Conservation (phyloP, 2,888 invertebrate genomes). For the Drosophila aldrichi region DNA sequence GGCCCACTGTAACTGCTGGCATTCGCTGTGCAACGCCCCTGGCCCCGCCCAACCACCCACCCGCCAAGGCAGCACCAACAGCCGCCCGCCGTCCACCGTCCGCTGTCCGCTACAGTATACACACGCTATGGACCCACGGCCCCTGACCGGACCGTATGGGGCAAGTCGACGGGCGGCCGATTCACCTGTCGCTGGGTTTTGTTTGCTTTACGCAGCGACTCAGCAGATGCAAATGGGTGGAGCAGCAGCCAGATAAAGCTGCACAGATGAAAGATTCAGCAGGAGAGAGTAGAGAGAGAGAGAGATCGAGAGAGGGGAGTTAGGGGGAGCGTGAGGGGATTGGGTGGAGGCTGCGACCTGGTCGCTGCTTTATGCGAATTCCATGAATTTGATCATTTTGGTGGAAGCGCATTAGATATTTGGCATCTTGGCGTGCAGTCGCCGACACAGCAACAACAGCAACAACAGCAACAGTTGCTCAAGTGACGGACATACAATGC, state of each 20-base stretch:
- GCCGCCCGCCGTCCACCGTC: slow-evolving; percentile 1
- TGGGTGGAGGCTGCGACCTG: slow-evolving; percentile 32
- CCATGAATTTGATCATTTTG: slow-evolving; percentile 82
- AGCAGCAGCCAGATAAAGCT: slow-evolving; percentile 33
- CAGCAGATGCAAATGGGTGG: slow-evolving; percentile 60
- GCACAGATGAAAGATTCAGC: slow-evolving; percentile 7
- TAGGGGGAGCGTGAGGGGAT: neutral
- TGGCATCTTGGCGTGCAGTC: slow-evolving; percentile 71
- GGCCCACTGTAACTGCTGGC: slow-evolving; percentile 48
- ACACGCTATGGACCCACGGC: slow-evolving; percentile 37
- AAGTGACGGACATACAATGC: slow-evolving; percentile 75
- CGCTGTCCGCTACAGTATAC: slow-evolving; percentile 18
- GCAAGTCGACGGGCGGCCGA: slow-evolving; percentile 77
- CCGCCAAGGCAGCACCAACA: slow-evolving; percentile 32
- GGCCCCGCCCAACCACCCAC: slow-evolving; percentile 31
- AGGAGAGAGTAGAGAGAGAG: slow-evolving; percentile 2
- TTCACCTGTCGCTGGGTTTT: slow-evolving; percentile 80
- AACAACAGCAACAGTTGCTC: slow-evolving; percentile 37
- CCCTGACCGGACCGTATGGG: slow-evolving; percentile 65
- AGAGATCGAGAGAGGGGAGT: neutral
- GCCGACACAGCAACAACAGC: slow-evolving; percentile 30
- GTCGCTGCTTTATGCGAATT: slow-evolving; percentile 73
- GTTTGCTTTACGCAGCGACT: slow-evolving; percentile 71
- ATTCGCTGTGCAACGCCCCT: slow-evolving; percentile 49
- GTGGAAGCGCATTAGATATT: slow-evolving; percentile 78